phyloP scores from a whole-genome alignment of 2,797 vertebrate genomes.

The Psittacula echo region DNA sequence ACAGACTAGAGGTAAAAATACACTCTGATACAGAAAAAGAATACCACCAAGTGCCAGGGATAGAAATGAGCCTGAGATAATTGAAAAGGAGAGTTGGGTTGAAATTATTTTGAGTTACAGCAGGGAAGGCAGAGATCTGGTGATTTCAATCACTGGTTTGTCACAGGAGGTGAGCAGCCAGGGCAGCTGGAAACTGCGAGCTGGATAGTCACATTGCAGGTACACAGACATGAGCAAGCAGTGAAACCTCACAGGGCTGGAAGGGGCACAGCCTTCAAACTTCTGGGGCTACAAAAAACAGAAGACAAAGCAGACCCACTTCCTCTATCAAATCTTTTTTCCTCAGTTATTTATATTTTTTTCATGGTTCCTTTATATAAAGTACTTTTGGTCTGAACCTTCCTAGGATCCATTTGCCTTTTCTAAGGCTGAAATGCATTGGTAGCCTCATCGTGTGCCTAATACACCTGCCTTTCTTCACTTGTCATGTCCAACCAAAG shows the following conservation, averaged over 20 bases:
- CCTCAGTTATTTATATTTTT: background rate
- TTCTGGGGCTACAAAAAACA: background rate
- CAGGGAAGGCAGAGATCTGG: slow-evolving; percentile 29
- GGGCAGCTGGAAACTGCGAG: slow-evolving; percentile 36
- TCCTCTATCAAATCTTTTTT: background rate
- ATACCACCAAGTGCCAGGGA: slow-evolving; percentile 36
- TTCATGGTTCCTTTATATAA: background rate
- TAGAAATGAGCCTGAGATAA: slow-evolving; percentile 53
- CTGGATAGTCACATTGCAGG: background rate
- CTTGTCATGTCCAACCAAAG: background rate
- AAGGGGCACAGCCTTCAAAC: background rate
- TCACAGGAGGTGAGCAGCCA: slow-evolving; percentile 28
- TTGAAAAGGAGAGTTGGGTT: slow-evolving; percentile 51
- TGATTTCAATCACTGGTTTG: slow-evolving; percentile 28
- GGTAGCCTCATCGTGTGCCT: background rate
- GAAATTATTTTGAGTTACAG: slow-evolving; percentile 42
- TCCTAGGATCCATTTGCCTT: background rate
- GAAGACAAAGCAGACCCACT: background rate
- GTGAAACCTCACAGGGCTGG: background rate
- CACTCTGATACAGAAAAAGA: background rate
- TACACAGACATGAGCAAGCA: background rate
- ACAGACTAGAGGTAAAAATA: slow-evolving; percentile 42
- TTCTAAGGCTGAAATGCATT: background rate
- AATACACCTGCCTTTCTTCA: background rate
- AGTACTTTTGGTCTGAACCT: background rate